phyloP scores from a whole-genome alignment of 2,113 vertebrate species.

The Onychostoma macrolepis region DNA sequence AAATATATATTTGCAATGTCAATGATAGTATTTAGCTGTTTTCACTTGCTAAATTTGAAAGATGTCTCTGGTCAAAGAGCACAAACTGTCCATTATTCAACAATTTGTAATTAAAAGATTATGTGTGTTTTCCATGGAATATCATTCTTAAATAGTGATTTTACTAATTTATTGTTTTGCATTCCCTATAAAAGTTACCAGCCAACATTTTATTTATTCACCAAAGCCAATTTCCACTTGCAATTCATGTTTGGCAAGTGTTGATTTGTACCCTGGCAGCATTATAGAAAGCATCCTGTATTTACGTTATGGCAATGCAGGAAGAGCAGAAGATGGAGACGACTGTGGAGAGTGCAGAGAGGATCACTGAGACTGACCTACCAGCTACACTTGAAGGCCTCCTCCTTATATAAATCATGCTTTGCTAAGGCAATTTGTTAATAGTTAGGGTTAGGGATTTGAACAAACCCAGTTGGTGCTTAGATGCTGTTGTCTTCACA shows the following conservation, averaged over 20 bases:
- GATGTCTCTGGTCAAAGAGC: neutral
- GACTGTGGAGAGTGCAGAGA: neutral
- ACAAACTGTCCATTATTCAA: neutral
- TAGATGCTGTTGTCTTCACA: neutral
- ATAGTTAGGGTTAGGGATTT: neutral
- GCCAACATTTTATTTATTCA: constrained; percentile 1
- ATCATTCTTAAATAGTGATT: neutral
- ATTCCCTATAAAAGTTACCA: neutral
- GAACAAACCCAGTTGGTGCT: neutral
- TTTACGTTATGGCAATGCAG: neutral
- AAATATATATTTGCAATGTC: neutral
- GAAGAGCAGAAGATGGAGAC: neutral
- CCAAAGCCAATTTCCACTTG: neutral
- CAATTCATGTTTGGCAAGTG: constrained; percentile 5
- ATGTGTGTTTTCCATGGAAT: neutral
- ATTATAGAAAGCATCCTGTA: constrained; percentile 4
- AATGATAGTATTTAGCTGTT: neutral
- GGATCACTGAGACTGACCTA: constrained; percentile 2
- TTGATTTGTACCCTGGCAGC: neutral
- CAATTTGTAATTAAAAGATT: neutral
- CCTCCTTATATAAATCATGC: neutral
- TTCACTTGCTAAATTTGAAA: neutral
- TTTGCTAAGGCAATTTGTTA: neutral
- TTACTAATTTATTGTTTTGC: neutral
- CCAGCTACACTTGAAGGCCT: neutral